Percentiles rank a stretch among this genome's conserved stretches.
Evolutionary conservation across 2,797 vertebrate genomes (phyloP).

Genomic region (Erethizon dorsatum): DNA sequence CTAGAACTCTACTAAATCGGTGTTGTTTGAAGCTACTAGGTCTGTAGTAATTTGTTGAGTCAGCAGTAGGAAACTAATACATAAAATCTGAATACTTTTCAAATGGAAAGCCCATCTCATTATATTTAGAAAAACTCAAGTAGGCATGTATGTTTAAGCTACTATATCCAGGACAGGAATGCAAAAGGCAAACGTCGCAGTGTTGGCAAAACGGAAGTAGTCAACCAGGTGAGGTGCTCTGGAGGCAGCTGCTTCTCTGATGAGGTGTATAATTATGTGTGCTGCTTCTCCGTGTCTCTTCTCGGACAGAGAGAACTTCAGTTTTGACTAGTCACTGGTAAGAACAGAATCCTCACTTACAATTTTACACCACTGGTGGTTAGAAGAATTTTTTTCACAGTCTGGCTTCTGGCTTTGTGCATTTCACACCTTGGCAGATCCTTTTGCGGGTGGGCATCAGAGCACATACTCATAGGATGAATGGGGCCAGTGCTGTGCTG

Average conservation of each 20-base stretch:
- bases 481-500: not conserved
- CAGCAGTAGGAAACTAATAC: not conserved
- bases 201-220: not conserved
- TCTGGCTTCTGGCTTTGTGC: conserved; percentile 15
- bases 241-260: not conserved
- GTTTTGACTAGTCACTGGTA: not conserved
- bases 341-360: not conserved
- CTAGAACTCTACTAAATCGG: not conserved
- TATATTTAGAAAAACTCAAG: not conserved
- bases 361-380: not conserved
- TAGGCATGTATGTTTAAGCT: conserved; percentile 15
- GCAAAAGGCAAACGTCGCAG: not conserved
- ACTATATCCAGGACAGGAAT: not conserved
- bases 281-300: not conserved
- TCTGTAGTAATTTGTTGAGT: not conserved
- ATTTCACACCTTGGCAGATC: not conserved
- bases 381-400: not conserved
- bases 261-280: not conserved
- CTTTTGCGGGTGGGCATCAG: not conserved
- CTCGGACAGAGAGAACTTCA: not conserved
- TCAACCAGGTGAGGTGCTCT: not conserved
- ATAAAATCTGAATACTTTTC: not conserved
- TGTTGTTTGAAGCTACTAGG: conserved; percentile 1
- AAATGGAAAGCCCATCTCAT: not conserved
- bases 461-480: not conserved